Evolutionary conservation across 2,888 invertebrate species (phyloP).

Genomic region (Pinctada fucata): DNA sequence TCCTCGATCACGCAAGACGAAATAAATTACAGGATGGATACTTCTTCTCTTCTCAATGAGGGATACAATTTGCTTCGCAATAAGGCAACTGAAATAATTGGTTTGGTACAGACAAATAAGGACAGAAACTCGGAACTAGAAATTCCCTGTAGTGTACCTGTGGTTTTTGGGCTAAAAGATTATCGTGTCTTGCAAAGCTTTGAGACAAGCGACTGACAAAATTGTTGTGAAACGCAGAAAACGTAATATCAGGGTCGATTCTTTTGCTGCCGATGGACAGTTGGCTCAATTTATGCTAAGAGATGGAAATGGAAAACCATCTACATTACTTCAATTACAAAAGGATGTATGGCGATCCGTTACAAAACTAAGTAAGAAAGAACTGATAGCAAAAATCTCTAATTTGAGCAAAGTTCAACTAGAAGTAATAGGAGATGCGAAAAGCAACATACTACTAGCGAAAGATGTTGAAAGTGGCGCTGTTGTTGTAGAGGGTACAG

Average conservation of each 20-base stretch:
- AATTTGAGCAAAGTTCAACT: too few species aligned
- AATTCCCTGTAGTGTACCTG: conserved; percentile 22
- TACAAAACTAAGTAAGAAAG: background rate
- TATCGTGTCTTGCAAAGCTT: conserved; percentile 9
- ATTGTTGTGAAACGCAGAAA: too few species aligned
- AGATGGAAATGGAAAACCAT: conserved; percentile 12
- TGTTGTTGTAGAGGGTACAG: too few species aligned
- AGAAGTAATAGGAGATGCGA: too few species aligned
- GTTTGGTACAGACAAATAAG: conserved; percentile 18
- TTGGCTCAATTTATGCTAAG: conserved; percentile 27
- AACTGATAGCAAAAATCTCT: background rate
- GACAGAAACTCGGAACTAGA: conserved; percentile 12
- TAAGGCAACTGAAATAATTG: conserved; percentile 29
- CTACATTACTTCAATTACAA: conserved; percentile 23
- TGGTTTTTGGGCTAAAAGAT: conserved; percentile 23
- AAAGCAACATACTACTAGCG: too few species aligned
- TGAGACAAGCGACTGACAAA: conserved; percentile 13
- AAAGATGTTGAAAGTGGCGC: too few species aligned
- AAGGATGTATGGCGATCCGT: conserved; percentile 8
- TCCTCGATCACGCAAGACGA: too few species aligned
- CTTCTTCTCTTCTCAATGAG: background rate
- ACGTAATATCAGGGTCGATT: background rate
- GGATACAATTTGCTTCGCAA: conserved; percentile 9
- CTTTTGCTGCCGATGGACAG: conserved; percentile 24
- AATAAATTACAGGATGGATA: background rate